phyloP scores from a whole-genome alignment of 2,113 vertebrate species.

The Procavia capensis region DNA sequence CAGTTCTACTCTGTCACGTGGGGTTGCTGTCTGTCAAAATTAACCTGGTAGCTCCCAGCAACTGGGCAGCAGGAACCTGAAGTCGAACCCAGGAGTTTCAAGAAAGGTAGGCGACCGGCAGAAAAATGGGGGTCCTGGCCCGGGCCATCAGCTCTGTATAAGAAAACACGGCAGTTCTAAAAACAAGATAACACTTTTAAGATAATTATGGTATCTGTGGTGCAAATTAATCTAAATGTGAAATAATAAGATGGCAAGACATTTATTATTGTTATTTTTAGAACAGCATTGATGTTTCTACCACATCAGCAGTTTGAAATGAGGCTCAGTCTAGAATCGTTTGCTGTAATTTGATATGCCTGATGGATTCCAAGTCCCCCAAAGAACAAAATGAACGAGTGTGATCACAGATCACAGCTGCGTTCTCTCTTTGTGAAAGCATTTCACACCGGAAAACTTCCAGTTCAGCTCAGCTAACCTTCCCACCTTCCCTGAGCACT shows the following conservation, averaged over 20 bases:
- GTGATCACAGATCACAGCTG: slow-evolving; percentile 68
- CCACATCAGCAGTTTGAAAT: slow-evolving; percentile 65
- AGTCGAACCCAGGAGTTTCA: neutral
- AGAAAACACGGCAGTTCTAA: neutral
- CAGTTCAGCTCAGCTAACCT: neutral
- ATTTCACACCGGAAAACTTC: neutral
- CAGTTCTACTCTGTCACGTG: neutral
- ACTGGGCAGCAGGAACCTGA: neutral
- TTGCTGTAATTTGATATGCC: slow-evolving; percentile 57
- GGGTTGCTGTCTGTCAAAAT: neutral
- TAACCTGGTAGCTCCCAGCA: neutral
- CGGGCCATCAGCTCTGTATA: neutral
- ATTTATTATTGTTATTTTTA: slow-evolving; percentile 61
- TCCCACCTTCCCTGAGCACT: neutral
- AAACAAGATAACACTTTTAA: neutral
- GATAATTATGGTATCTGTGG: neutral
- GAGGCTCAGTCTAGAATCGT: slow-evolving; percentile 50
- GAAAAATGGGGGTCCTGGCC: too few species aligned
- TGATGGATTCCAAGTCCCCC: slow-evolving; percentile 54
- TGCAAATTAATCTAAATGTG: slow-evolving; percentile 44
- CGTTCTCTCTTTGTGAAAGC: slow-evolving; percentile 12
- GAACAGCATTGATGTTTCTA: slow-evolving; percentile 37
- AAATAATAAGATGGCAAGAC: slow-evolving; percentile 31
- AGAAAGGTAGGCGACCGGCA: rapidly evolving
- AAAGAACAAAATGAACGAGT: slow-evolving; percentile 38